phyloP scores from a whole-genome alignment of 2,113 vertebrate species.

The Hoplias malabaricus region DNA sequence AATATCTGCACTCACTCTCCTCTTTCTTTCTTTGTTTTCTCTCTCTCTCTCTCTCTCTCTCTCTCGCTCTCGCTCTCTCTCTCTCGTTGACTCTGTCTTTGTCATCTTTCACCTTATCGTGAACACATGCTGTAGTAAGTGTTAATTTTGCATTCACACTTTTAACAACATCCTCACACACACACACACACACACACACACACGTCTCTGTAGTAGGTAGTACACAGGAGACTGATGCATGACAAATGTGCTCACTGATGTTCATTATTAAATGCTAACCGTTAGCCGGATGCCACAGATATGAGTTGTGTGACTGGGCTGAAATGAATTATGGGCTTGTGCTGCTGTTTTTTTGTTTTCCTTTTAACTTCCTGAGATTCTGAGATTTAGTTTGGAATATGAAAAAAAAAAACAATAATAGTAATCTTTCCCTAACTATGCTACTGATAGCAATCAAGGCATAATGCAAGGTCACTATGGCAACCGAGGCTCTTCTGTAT shows the following conservation, averaged over 20 bases:
- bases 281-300: not conserved
- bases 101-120: not conserved
- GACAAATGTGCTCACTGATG: not conserved
- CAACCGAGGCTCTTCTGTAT: conserved; percentile 30
- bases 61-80: conserved; percentile 19
- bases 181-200: not conserved
- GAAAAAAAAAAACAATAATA: too few relatives aligned
- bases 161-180: not conserved
- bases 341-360: conserved; percentile 33
- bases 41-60: conserved; percentile 33
- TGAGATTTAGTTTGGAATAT: conserved; percentile 46
- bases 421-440: conserved; percentile 43
- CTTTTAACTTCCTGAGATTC: conserved; percentile 38
- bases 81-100: not conserved
- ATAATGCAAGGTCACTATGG: conserved; percentile 40
- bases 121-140: not conserved
- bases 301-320: not conserved
- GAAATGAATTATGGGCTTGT: not conserved
- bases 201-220: conserved; percentile 6
- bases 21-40: not conserved
- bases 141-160: not conserved
- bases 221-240: not conserved
- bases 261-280: not conserved
- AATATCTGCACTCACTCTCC: not conserved
- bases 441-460: conserved; percentile 32